Evolutionary conservation across 2,888 invertebrate genomes (phyloP).

Genomic region (Sphaerophoria rueppellii): DNA sequence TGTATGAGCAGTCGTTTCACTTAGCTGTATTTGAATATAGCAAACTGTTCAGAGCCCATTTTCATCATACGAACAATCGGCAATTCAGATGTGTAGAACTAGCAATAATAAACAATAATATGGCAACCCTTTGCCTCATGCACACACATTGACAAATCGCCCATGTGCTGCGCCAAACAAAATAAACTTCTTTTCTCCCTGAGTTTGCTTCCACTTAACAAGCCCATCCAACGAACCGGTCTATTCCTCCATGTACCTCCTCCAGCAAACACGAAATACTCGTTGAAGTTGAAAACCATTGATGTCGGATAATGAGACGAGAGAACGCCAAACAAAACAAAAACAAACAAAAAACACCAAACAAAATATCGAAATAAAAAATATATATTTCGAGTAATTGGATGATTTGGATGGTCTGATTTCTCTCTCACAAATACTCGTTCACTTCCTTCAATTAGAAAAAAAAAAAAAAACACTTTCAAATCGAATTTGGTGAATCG

Average conservation of each 20-base stretch:
- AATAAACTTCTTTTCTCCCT: constrained; percentile 36
- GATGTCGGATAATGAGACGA: constrained; percentile 34
- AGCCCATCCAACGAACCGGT: constrained; percentile 47
- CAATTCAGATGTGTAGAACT: too few relatives aligned
- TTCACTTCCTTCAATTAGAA: not conserved
- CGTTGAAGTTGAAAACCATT: constrained; percentile 49
- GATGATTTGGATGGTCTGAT: constrained; percentile 9
- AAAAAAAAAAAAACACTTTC: constrained; percentile 35
- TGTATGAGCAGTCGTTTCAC: too few relatives aligned
- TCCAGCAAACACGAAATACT: constrained; percentile 57
- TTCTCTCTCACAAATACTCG: constrained; percentile 29
- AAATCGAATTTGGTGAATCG: constrained; percentile 52
- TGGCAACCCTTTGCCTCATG: constrained; percentile 43
- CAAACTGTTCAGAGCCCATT: too few relatives aligned
- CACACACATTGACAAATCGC: constrained; percentile 26
- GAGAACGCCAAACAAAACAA: constrained; percentile 28
- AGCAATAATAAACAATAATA: not conserved
- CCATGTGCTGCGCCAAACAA: constrained; percentile 56
- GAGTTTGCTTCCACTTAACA: constrained; percentile 5
- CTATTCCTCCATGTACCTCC: constrained; percentile 32
- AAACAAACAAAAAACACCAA: constrained; percentile 36
- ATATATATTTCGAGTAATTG: constrained; percentile 15
- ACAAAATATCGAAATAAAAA: constrained; percentile 3
- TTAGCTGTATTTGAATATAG: too few relatives aligned
- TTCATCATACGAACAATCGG: too few relatives aligned